Conservation (phyloP, 2,888 invertebrate genomes). For the Auanema sp. region DNA sequence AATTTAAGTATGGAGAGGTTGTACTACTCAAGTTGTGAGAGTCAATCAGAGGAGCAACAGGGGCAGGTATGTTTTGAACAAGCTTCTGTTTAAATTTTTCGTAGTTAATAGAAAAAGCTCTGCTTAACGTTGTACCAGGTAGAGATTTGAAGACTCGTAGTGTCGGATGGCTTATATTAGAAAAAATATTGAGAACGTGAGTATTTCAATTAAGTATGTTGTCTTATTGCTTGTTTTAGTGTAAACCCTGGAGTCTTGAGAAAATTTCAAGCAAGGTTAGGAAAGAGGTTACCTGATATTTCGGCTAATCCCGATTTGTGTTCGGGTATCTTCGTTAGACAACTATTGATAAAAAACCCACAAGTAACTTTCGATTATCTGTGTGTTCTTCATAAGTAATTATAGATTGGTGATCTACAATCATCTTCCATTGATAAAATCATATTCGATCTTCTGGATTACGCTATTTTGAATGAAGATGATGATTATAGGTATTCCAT, state of each 20-base stretch:
- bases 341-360: slow-evolving; percentile 30
- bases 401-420: slow-evolving; percentile 33
- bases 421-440: slow-evolving; percentile 15
- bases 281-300: slow-evolving; percentile 32
- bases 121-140: too few relatives aligned
- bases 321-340: slow-evolving; percentile 31
- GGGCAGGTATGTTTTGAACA: too few relatives aligned
- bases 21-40: too few relatives aligned
- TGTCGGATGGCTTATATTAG: background rate
- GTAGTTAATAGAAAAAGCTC: too few relatives aligned
- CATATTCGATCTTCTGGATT: slow-evolving; percentile 25
- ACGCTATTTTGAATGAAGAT: slow-evolving; percentile 12
- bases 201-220: background rate
- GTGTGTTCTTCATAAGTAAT: slow-evolving; percentile 5
- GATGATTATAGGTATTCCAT: slow-evolving; percentile 1
- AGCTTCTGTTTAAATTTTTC: too few relatives aligned
- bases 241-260: slow-evolving; percentile 7
- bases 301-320: slow-evolving; percentile 21
- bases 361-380: slow-evolving; percentile 10
- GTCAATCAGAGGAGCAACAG: too few relatives aligned
- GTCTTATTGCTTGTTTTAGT: background rate
- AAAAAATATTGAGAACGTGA: background rate
- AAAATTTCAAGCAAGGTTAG: slow-evolving; percentile 30
- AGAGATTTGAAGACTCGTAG: background rate
- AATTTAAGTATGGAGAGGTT: too few relatives aligned